A percentile compares a stretch with the other conserved stretches of the same genome.
These are phyloP conservation scores for Reticulitermes speratus DNA, from an alignment of 1,140 invertebrate species.

Conservation along the genomic window DNA sequence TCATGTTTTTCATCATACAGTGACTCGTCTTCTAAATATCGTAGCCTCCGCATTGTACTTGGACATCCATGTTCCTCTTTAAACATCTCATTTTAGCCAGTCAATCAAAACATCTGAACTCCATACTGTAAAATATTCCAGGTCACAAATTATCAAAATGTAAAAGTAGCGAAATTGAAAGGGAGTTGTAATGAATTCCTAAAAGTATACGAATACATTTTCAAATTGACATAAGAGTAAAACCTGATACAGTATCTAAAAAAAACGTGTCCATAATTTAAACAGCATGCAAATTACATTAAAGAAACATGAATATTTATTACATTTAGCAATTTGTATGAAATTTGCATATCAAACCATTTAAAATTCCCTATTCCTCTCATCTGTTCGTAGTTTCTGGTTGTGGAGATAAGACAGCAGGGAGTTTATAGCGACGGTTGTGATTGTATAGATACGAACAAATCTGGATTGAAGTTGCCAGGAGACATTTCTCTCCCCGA, in stretches of 20 bases:
- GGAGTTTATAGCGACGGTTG: too few species aligned
- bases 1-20: background rate
- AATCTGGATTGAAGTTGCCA: too few species aligned
- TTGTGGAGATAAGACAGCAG: too few species aligned
- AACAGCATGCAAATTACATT: background rate
- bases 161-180: background rate
- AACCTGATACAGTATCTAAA: background rate
- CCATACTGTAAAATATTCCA: background rate
- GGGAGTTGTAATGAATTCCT: background rate
- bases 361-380: background rate
- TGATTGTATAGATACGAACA: too few species aligned
- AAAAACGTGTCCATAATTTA: background rate
- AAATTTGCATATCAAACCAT: constrained; percentile 8
- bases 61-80: background rate
- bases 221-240: background rate
- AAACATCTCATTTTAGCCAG: background rate
- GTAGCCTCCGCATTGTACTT: background rate
- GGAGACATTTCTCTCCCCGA: too few species aligned
- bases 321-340: background rate
- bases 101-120: background rate
- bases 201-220: background rate
- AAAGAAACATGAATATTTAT: background rate
- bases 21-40: background rate
- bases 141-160: background rate
- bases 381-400: too few species aligned